Conservation (phyloP, 2,888 invertebrate species). For the Lasioglossum zephyrum region DNA sequence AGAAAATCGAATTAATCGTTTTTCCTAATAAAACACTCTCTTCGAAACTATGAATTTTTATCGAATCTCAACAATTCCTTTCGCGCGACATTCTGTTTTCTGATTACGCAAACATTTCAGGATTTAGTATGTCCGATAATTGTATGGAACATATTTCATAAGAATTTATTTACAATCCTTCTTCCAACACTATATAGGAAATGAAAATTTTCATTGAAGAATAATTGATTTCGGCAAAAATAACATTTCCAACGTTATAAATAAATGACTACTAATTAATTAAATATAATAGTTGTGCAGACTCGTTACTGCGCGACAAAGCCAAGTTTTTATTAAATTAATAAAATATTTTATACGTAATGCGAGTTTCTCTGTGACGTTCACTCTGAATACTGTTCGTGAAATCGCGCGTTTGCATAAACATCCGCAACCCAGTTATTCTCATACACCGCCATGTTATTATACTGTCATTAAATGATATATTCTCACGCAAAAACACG, state of each 20-base stretch:
- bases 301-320: neutral
- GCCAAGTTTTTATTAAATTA: neutral
- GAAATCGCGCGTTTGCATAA: neutral
- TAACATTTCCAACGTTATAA: neutral
- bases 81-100: neutral
- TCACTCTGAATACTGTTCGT: neutral
- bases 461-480: neutral
- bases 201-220: neutral
- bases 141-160: neutral
- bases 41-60: neutral
- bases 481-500: neutral
- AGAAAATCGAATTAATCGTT: neutral
- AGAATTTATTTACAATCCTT: neutral
- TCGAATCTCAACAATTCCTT: neutral
- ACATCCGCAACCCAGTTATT: neutral
- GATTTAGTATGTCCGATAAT: neutral
- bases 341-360: neutral
- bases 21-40: neutral
- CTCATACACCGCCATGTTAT: neutral
- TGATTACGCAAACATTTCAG: neutral
- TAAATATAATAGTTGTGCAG: neutral
- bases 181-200: neutral
- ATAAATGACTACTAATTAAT: neutral
- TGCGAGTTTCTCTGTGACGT: neutral
- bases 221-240: neutral